These are phyloP conservation scores for Parthenolecanium corni DNA, from an alignment of 2,888 invertebrate species.

Conservation along the genomic window DNA sequence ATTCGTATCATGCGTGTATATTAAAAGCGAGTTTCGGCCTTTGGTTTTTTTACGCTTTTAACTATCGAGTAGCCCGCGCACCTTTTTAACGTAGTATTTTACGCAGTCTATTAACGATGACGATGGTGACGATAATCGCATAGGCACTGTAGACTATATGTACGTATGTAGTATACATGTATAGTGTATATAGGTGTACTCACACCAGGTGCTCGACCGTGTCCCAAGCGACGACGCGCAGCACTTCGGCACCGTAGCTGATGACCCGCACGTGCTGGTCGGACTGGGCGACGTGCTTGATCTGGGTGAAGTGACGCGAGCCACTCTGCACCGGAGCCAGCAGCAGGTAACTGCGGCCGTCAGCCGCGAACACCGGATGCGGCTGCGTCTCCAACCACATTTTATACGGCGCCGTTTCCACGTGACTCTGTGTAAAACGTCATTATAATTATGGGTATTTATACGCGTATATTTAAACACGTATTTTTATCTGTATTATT, in stretches of 20 bases:
- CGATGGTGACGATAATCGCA: too few relatives aligned
- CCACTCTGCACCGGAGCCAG: conserved; percentile 66
- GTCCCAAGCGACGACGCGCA: conserved; percentile 73
- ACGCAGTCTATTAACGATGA: too few relatives aligned
- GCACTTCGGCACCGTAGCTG: conserved; percentile 76
- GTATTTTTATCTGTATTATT: not conserved
- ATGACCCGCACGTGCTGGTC: conserved; percentile 73
- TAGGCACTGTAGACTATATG: not conserved
- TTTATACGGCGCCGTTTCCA: conserved; percentile 69
- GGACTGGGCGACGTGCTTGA: conserved; percentile 67
- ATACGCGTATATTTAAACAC: conserved; percentile 31
- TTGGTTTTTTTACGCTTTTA: too few relatives aligned
- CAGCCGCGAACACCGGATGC: conserved; percentile 69
- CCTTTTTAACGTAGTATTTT: too few relatives aligned
- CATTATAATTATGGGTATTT: too few relatives aligned
- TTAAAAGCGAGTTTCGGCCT: too few relatives aligned
- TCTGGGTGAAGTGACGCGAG: conserved; percentile 74
- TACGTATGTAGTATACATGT: not conserved
- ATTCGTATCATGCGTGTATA: too few relatives aligned
- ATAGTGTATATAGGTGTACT: conserved; percentile 37
- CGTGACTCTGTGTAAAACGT: conserved; percentile 71
- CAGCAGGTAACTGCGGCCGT: conserved; percentile 71
- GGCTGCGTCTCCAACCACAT: conserved; percentile 78
- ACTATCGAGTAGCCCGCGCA: too few relatives aligned
- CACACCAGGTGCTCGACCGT: conserved; percentile 69